These are phyloP conservation scores for Gambusia holbrooki DNA, from an alignment of 2,113 vertebrate species.

Conservation along the genomic window DNA sequence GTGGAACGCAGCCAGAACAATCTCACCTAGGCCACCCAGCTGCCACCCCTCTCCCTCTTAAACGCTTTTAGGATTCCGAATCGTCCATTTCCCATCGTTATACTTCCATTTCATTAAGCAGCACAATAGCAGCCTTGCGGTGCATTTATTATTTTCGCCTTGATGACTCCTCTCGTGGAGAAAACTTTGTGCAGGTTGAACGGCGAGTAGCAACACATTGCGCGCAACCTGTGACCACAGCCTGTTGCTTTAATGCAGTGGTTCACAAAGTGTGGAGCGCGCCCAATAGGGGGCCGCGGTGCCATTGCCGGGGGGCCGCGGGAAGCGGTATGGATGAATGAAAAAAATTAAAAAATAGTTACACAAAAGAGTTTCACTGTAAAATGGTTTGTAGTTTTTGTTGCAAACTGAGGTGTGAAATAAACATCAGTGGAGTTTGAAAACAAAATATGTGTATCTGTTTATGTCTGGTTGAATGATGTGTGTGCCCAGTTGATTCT, in stretches of 20 bases:
- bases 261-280: too few relatives aligned
- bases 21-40: slow-evolving; percentile 18
- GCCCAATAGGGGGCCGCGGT: too few relatives aligned
- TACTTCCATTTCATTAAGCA: slow-evolving; percentile 36
- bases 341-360: too few relatives aligned
- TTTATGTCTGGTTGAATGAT: too few relatives aligned
- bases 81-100: slow-evolving; percentile 6
- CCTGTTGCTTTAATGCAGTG: not conserved
- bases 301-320: too few relatives aligned
- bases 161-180: not conserved
- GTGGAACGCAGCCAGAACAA: slow-evolving; percentile 31
- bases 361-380: too few relatives aligned
- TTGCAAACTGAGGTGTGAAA: too few relatives aligned
- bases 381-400: too few relatives aligned
- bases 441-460: too few relatives aligned
- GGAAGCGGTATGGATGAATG: too few relatives aligned
- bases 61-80: slow-evolving; percentile 8
- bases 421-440: too few relatives aligned
- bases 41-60: not conserved
- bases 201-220: not conserved
- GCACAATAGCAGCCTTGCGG: slow-evolving; percentile 1
- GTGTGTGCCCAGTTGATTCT: too few relatives aligned
- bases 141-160: slow-evolving; percentile 13
- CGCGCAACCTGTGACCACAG: slow-evolving; percentile 22
- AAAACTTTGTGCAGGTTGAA: slow-evolving; percentile 18